Evolutionary conservation across 2,113 vertebrate genomes (phyloP).

Genomic region (Stegastes partitus): DNA sequence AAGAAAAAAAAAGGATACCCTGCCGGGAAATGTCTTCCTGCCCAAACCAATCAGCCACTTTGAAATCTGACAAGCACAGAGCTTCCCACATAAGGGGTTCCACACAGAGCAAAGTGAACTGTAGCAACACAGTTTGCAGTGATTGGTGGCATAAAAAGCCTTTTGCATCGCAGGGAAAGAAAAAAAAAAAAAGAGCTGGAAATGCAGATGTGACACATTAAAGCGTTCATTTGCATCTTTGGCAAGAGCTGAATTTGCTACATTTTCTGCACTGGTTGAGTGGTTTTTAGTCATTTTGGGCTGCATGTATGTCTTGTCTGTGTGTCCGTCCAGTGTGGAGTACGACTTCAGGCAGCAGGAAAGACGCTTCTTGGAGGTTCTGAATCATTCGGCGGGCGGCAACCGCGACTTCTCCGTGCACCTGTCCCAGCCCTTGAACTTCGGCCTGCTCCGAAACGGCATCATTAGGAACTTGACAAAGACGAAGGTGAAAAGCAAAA

Average conservation of each 20-base stretch:
- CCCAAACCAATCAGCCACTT: slow-evolving; percentile 51
- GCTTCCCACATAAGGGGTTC: slow-evolving; percentile 31
- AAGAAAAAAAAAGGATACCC: slow-evolving; percentile 19
- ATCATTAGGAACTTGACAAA: slow-evolving; percentile 73
- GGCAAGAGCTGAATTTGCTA: slow-evolving; percentile 22
- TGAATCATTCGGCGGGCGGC: slow-evolving; percentile 75
- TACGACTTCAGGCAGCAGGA: slow-evolving; percentile 97
- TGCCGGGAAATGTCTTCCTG: slow-evolving; percentile 34
- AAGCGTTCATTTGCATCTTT: slow-evolving; percentile 28
- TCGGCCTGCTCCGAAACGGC: slow-evolving; percentile 67
- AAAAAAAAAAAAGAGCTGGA: slow-evolving; percentile 21
- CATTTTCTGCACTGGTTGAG: neutral
- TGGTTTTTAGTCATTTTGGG: slow-evolving; percentile 19
- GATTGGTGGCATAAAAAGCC: slow-evolving; percentile 23
- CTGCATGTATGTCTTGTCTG: slow-evolving; percentile 59
- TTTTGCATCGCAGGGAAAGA: slow-evolving; percentile 1
- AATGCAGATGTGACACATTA: slow-evolving; percentile 14
- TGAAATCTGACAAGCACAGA: slow-evolving; percentile 52
- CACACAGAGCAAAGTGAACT: slow-evolving; percentile 37
- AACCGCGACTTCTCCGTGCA: slow-evolving; percentile 55
- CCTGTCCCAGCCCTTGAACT: slow-evolving; percentile 57
- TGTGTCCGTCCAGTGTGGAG: slow-evolving; percentile 89
- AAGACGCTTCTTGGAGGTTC: slow-evolving; percentile 89
- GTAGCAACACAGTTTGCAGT: slow-evolving; percentile 24
- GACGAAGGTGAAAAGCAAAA: slow-evolving; percentile 82